Evolutionary conservation across 2,797 vertebrate genomes (phyloP).

Genomic region (Sebastes steindachneri): DNA sequence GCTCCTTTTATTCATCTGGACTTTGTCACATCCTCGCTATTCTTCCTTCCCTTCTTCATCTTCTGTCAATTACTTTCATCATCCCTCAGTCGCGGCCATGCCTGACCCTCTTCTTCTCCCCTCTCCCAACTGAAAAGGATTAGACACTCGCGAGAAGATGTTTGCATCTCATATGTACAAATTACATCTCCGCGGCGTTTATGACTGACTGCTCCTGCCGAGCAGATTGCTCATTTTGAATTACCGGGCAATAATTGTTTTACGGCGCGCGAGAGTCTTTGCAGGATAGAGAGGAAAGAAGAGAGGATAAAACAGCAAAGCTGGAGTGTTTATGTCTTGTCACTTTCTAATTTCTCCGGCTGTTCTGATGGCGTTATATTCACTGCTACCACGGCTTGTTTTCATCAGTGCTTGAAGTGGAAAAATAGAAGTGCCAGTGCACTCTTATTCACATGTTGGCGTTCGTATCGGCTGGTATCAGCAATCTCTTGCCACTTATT

Average conservation of each 20-base stretch:
- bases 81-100: neutral
- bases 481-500: too few relatives aligned
- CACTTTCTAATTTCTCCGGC: slow-evolving; percentile 24
- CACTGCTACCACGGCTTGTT: slow-evolving; percentile 10
- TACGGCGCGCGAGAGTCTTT: slow-evolving; percentile 39
- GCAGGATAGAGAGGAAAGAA: slow-evolving; percentile 4
- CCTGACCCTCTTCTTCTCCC: slow-evolving; percentile 9
- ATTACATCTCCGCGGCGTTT: slow-evolving; percentile 23
- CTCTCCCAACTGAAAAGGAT: slow-evolving; percentile 28
- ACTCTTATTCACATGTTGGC: too few relatives aligned
- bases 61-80: slow-evolving; percentile 55
- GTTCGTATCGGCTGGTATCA: too few relatives aligned
- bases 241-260: slow-evolving; percentile 56
- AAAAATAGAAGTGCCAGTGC: too few relatives aligned
- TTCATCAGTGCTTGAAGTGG: slow-evolving; percentile 1
- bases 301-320: neutral
- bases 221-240: slow-evolving; percentile 41
- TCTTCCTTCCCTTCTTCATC: slow-evolving; percentile 32
- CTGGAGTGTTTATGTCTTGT: slow-evolving; percentile 20
- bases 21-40: slow-evolving; percentile 12
- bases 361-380: slow-evolving; percentile 24
- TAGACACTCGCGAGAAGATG: slow-evolving; percentile 28
- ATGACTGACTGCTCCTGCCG: slow-evolving; percentile 24
- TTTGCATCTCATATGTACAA: slow-evolving; percentile 49
- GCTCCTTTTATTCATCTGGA: slow-evolving; percentile 12